phyloP scores from a whole-genome alignment of 1,140 invertebrate genomes.

The Trichonephila clavata region DNA sequence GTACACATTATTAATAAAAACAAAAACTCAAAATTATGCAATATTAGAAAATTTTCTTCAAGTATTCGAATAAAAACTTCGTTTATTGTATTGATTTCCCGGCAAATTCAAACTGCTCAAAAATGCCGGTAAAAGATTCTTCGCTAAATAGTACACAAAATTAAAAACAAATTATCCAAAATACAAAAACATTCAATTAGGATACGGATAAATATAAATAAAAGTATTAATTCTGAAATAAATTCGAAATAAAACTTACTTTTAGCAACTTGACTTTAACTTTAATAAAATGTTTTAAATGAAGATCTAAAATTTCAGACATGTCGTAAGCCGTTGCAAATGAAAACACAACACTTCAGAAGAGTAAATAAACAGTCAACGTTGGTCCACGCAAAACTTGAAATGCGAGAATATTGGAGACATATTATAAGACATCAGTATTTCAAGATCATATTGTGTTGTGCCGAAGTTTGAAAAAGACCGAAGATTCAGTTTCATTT shows the following conservation, averaged over 20 bases:
- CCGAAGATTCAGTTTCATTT: not conserved
- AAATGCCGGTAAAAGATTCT: too few species aligned
- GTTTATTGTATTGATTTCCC: too few species aligned
- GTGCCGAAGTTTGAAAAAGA: conserved; percentile 34
- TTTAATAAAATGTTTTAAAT: conserved; percentile 41
- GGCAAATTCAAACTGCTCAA: too few species aligned
- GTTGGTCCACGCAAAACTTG: conserved; percentile 50
- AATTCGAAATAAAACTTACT: conserved; percentile 24
- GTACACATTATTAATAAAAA: too few species aligned
- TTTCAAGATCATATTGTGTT: conserved; percentile 60
- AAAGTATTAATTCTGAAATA: not conserved
- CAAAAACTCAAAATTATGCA: too few species aligned
- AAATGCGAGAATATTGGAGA: conserved; percentile 39
- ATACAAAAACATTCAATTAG: not conserved
- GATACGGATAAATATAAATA: not conserved
- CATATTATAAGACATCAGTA: conserved; percentile 57
- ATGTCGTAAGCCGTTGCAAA: conserved; percentile 33
- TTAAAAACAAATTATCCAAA: too few species aligned
- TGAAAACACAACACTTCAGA: not conserved
- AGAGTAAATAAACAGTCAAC: conserved; percentile 19
- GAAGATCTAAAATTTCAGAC: conserved; percentile 62
- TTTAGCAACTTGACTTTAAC: conserved; percentile 19
- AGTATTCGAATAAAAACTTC: too few species aligned
- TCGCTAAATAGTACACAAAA: too few species aligned
- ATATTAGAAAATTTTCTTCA: too few species aligned